Conservation (phyloP, 2,113 vertebrate species). For the Chionomys nivalis region DNA sequence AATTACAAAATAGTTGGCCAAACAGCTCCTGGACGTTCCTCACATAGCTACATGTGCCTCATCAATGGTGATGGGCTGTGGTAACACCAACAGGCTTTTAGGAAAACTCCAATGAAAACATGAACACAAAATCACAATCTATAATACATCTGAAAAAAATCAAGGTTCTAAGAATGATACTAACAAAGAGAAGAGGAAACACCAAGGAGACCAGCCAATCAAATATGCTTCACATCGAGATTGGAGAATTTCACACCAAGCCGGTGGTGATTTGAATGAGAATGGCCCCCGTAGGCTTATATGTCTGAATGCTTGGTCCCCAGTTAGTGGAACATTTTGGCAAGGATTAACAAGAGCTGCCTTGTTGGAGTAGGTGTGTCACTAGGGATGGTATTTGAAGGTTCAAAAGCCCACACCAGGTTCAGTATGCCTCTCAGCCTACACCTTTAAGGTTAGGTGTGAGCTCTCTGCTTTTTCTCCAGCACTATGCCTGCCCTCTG, state of each 20-base stretch:
- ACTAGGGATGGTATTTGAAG: not conserved
- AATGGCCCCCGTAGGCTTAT: not conserved
- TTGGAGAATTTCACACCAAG: not conserved
- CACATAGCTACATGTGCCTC: not conserved
- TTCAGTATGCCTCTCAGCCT: no score
- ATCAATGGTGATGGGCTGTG: not conserved
- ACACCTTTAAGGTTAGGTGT: not conserved
- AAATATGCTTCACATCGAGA: not conserved
- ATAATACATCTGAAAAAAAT: not conserved
- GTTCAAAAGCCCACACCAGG: not conserved
- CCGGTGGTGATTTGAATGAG: not conserved
- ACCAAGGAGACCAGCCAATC: not conserved
- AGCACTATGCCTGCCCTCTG: not conserved
- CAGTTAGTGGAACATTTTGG: not conserved
- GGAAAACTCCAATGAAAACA: not conserved
- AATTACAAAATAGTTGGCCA: no score
- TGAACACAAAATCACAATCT: not conserved
- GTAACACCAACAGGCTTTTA: not conserved
- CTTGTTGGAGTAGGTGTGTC: not conserved
- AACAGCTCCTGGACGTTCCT: not conserved
- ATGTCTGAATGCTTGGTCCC: not conserved
- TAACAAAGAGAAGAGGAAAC: not conserved
- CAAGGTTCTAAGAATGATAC: not conserved
- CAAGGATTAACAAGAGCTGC: not conserved
- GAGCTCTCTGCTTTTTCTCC: not conserved